These are phyloP conservation scores for Sus cebifrons DNA, from an alignment of 2,797 vertebrate genomes.

Conservation along the genomic window DNA sequence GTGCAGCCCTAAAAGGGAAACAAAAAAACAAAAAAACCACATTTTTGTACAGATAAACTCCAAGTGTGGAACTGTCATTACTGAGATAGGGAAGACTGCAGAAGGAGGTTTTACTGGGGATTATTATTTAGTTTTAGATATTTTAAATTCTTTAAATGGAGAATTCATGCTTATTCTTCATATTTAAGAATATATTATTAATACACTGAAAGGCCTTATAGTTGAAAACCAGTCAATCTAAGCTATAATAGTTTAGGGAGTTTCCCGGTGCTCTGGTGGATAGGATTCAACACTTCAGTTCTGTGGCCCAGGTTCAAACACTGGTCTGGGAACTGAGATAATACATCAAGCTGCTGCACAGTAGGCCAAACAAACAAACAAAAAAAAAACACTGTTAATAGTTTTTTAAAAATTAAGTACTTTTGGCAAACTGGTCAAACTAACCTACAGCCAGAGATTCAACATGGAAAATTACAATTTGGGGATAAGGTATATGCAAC, in stretches of 20 bases:
- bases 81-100: not conserved
- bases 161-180: not conserved
- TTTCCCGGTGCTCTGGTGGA: no score
- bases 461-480: not conserved
- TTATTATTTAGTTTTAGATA: constrained; percentile 3
- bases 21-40: not conserved
- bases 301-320: no score
- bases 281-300: no score
- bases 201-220: not conserved
- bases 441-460: not conserved
- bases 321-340: no score
- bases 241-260: not conserved
- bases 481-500: not conserved
- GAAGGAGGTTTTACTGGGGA: not conserved
- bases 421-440: constrained; percentile 10
- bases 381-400: no score
- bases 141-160: constrained; percentile 57
- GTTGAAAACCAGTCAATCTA: not conserved
- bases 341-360: no score
- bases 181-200: not conserved
- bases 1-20: no score
- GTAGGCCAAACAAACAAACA: no score
- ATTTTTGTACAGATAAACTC: not conserved
- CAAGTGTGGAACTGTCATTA: not conserved
- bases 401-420: constrained; percentile 8